Conservation (phyloP, 1,140 invertebrate genomes). For the Planococcus citri region DNA sequence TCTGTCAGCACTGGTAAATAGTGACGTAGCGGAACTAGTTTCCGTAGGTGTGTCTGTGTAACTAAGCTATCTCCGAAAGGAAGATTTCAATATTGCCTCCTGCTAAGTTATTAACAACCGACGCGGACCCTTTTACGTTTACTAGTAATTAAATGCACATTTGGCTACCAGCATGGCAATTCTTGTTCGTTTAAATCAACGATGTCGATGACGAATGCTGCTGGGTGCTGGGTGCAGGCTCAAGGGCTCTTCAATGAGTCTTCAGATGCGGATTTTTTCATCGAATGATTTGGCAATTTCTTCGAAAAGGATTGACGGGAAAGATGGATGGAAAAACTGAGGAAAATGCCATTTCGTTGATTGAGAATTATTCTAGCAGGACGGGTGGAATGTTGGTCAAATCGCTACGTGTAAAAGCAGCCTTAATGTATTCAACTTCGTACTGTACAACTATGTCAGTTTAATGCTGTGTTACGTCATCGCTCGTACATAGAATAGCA, state of each 20-base stretch:
- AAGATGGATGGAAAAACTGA: no score
- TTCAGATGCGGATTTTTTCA: no score
- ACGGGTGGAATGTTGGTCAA: no score
- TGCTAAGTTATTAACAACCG: neutral
- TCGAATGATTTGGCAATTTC: no score
- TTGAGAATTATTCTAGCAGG: no score
- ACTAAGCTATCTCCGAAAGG: neutral
- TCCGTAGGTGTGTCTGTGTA: slow-evolving; percentile 14
- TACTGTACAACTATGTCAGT: neutral
- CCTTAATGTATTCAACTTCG: neutral
- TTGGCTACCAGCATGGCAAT: neutral
- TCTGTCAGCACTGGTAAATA: neutral
- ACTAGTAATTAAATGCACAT: neutral
- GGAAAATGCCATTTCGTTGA: no score
- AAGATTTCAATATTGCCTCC: slow-evolving; percentile 4
- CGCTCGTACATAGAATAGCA: neutral
- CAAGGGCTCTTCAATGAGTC: no score
- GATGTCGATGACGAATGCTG: no score
- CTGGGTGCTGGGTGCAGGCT: no score
- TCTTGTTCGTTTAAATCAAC: no score
- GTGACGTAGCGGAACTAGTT: slow-evolving; percentile 13
- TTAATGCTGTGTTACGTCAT: neutral
- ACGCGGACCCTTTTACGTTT: neutral
- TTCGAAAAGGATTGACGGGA: no score
- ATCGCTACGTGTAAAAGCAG: neutral